phyloP scores from a whole-genome alignment of 2,113 vertebrate species.

The Paramormyrops kingsleyae region DNA sequence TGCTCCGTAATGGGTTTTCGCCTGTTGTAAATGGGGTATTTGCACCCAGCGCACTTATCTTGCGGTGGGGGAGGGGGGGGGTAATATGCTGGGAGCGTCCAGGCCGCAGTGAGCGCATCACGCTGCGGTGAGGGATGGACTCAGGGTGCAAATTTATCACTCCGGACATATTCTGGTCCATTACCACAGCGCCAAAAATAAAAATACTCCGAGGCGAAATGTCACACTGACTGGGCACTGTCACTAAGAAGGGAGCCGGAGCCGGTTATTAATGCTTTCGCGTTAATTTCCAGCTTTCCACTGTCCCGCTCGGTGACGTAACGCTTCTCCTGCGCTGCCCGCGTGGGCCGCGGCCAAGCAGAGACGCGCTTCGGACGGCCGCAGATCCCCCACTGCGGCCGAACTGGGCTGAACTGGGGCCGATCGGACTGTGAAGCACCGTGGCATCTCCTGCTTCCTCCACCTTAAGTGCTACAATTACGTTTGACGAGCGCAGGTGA shows the following conservation, averaged over 20 bases:
- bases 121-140: slow-evolving; percentile 37
- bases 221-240: slow-evolving; percentile 24
- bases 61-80: background rate
- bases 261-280: slow-evolving; percentile 23
- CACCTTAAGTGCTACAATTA: background rate
- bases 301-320: background rate
- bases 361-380: background rate
- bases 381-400: background rate
- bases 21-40: slow-evolving; percentile 44
- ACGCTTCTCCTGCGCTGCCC: background rate
- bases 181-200: slow-evolving; percentile 34
- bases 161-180: slow-evolving; percentile 46
- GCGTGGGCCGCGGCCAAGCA: background rate
- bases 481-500: background rate
- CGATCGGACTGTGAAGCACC: background rate
- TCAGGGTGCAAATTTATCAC: slow-evolving; percentile 47
- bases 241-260: slow-evolving; percentile 41
- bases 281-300: slow-evolving; percentile 32
- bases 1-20: slow-evolving; percentile 40
- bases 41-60: slow-evolving; percentile 30
- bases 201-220: slow-evolving; percentile 28
- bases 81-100: slow-evolving; percentile 41
- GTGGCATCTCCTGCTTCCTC: background rate
- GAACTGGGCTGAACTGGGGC: background rate
- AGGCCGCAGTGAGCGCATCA: slow-evolving; percentile 28